Conservation (phyloP, 2,113 vertebrate genomes). For the Cynocephalus volans region DNA sequence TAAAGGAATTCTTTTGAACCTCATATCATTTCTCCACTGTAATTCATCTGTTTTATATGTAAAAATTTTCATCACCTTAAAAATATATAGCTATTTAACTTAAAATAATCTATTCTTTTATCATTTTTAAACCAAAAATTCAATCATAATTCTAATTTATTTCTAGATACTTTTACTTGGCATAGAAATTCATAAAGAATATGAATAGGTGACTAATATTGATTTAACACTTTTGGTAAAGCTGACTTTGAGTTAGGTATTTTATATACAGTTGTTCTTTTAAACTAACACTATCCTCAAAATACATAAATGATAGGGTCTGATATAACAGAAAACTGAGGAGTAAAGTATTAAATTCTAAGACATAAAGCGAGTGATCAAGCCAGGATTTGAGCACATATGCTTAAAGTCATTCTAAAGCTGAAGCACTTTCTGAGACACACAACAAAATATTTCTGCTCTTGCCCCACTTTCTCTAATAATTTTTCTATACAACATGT, state of each 20-base stretch:
- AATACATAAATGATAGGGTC: neutral
- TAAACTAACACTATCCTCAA: neutral
- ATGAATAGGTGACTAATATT: neutral
- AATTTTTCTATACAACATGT: neutral
- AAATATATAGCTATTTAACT: neutral
- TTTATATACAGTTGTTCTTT: conserved; percentile 47
- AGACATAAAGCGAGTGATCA: neutral
- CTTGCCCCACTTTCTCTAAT: neutral
- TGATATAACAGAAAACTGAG: conserved; percentile 18
- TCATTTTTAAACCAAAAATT: conserved; percentile 47
- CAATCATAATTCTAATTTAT: neutral
- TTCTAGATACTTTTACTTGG: conserved; percentile 31
- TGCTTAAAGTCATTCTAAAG: neutral
- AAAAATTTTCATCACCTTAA: neutral
- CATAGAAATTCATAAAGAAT: conserved; percentile 1
- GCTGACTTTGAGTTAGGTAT: neutral
- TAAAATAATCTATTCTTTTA: conserved; percentile 9
- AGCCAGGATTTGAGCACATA: neutral
- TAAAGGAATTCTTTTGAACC: conserved; percentile 7
- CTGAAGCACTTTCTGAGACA: neutral
- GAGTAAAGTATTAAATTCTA: neutral
- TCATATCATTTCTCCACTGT: neutral
- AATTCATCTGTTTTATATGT: neutral
- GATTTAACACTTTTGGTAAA: neutral
- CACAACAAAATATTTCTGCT: neutral